These are phyloP conservation scores for Sorex maritimensis DNA, from an alignment of 2,797 vertebrate genomes.

Conservation along the genomic window DNA sequence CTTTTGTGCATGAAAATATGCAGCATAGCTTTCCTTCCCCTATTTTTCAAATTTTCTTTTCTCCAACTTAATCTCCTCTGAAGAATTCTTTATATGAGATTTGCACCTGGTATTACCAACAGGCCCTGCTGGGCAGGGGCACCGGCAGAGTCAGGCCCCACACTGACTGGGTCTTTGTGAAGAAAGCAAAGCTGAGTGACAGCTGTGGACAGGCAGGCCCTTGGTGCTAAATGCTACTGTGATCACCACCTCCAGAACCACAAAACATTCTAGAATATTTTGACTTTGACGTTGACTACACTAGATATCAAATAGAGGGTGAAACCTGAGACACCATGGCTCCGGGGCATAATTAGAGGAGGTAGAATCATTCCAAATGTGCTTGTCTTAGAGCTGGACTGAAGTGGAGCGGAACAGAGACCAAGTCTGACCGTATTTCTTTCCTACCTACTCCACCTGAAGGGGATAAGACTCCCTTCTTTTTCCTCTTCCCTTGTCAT, in stretches of 20 bases:
- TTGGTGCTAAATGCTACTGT: neutral
- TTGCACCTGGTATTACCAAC: neutral
- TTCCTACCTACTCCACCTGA: neutral
- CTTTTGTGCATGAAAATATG: conserved; percentile 67
- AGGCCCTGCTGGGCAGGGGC: rapidly evolving
- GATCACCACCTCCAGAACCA: neutral
- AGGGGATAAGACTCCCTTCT: neutral
- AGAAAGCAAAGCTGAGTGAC: no score
- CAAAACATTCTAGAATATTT: neutral
- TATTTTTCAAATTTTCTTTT: conserved; percentile 3
- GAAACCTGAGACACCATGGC: neutral
- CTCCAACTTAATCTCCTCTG: neutral
- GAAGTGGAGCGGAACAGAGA: neutral
- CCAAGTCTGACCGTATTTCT: no score
- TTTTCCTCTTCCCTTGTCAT: neutral
- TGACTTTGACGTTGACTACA: neutral
- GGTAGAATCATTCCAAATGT: neutral
- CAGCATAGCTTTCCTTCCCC: neutral
- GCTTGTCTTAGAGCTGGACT: neutral
- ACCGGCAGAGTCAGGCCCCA: neutral
- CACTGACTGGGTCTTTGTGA: rapidly evolving
- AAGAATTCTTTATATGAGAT: neutral
- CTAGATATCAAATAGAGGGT: neutral
- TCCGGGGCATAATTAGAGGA: no score
- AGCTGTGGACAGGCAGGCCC: no score